phyloP scores from a whole-genome alignment of 2,113 vertebrate species.

The Elachura formosa region DNA sequence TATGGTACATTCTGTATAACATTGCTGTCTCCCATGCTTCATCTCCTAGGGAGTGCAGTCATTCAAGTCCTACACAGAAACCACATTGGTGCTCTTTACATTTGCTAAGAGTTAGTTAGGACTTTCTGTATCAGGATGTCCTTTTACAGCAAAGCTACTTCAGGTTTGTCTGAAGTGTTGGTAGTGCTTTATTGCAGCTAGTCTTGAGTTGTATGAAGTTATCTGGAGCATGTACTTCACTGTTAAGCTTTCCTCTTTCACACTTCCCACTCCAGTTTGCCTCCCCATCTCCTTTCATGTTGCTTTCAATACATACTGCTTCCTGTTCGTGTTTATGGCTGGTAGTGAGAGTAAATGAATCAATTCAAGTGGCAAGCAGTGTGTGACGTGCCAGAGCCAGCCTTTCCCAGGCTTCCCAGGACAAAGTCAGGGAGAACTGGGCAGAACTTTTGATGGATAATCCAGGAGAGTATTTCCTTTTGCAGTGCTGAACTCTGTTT shows the following conservation, averaged over 20 bases:
- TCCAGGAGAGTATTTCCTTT: background rate
- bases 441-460: background rate
- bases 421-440: background rate
- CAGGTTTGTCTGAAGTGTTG: background rate
- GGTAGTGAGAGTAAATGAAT: background rate
- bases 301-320: background rate
- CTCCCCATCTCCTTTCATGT: background rate
- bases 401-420: background rate
- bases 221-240: background rate
- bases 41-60: background rate
- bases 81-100: background rate
- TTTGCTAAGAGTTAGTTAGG: background rate
- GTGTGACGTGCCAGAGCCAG: background rate
- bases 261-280: background rate
- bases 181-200: background rate
- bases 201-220: background rate
- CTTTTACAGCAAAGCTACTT: background rate
- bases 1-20: background rate
- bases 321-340: background rate
- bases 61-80: background rate
- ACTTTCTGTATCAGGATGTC: background rate
- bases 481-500: background rate
- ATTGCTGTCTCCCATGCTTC: background rate
- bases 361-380: background rate
- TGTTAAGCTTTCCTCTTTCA: background rate